These are phyloP conservation scores for Spheniscus mendiculus DNA, from an alignment of 2,113 vertebrate species.

Conservation along the genomic window DNA sequence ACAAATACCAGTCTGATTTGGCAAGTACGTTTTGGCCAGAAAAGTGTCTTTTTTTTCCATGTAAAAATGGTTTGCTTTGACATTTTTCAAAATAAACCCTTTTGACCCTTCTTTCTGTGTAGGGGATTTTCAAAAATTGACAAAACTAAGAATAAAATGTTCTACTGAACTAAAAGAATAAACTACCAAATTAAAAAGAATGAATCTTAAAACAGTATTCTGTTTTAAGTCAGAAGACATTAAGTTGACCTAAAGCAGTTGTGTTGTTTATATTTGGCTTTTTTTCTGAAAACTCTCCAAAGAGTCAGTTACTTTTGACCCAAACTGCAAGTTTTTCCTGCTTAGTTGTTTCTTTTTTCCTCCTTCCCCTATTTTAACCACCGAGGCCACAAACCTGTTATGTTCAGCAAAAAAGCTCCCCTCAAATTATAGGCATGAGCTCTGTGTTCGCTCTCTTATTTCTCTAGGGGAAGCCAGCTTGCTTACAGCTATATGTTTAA, in stretches of 20 bases:
- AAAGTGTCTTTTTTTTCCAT: not conserved
- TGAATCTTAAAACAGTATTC: not conserved
- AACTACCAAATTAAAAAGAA: not conserved
- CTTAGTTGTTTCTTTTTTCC: not conserved
- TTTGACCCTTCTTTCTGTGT: not conserved
- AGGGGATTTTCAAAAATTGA: not conserved
- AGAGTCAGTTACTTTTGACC: conserved; percentile 1
- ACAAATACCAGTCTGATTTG: conserved; percentile 42
- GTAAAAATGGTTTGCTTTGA: conserved; percentile 37
- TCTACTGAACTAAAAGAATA: not conserved
- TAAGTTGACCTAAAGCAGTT: not conserved
- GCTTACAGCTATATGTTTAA: not conserved
- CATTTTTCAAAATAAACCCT: conserved; percentile 45
- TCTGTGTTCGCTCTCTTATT: not conserved
- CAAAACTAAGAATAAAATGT: conserved; percentile 1
- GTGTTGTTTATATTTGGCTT: not conserved
- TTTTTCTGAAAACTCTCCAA: not conserved
- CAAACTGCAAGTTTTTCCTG: not conserved
- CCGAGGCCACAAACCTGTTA: not conserved
- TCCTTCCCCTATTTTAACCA: not conserved
- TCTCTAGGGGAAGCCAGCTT: not conserved
- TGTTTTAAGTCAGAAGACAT: conserved; percentile 3
- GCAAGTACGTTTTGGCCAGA: not conserved
- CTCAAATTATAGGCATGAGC: not conserved
- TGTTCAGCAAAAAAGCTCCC: not conserved